A percentile compares a stretch with the other conserved stretches of the same genome.
Conservation (phyloP, 2,797 vertebrate species). For the Sebastiscus albofasciatus region DNA sequence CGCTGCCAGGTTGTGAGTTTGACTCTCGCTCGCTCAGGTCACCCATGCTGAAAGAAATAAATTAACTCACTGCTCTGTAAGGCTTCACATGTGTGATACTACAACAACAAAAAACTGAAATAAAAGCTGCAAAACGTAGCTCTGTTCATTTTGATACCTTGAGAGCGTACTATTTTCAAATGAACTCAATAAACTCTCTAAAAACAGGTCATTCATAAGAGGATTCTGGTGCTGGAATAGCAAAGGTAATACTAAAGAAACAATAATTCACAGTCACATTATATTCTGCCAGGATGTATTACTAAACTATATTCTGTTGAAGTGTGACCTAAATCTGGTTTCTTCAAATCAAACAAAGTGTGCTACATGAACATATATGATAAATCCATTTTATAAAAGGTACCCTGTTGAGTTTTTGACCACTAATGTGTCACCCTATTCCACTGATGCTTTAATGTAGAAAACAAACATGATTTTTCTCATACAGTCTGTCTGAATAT, state of each 20-base stretch:
- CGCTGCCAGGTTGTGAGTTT: constrained; percentile 35
- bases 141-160: background rate
- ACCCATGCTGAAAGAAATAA: constrained; percentile 32
- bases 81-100: background rate
- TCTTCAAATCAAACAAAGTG: background rate
- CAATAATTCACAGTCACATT: background rate
- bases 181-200: background rate
- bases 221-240: background rate
- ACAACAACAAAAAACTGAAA: background rate
- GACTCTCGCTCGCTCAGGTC: constrained; percentile 23
- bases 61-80: constrained; percentile 23
- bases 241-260: background rate
- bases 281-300: background rate
- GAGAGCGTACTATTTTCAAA: background rate
- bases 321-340: background rate
- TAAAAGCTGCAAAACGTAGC: background rate
- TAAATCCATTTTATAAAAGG: background rate
- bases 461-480: no score
- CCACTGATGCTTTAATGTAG: no score
- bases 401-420: background rate
- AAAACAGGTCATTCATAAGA: background rate
- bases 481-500: no score
- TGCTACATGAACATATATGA: background rate
- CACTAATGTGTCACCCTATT: background rate
- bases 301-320: background rate